Percentiles rank a stretch among this genome's conserved stretches.
phyloP scores from a whole-genome alignment of 2,113 vertebrate genomes.

The Poecile atricapillus region DNA sequence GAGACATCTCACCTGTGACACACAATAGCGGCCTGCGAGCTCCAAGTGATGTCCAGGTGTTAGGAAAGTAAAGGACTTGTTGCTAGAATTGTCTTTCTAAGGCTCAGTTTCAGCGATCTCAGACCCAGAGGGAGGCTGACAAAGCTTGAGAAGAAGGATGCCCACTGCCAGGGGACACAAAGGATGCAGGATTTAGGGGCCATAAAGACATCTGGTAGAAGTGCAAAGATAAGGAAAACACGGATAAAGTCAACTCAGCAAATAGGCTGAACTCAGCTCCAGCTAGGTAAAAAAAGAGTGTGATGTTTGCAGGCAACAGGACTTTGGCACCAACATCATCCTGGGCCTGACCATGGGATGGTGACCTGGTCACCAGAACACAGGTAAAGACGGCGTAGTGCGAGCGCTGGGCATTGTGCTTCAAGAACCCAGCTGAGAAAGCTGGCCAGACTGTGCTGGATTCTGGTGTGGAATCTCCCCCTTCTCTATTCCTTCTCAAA shows the following conservation, averaged over 20 bases:
- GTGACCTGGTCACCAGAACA: fast-evolving
- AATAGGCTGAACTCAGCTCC: not conserved
- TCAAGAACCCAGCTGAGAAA: not conserved
- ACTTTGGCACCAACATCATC: not conserved
- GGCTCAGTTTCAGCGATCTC: not conserved
- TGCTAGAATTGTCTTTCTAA: not conserved
- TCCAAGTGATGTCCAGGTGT: not conserved
- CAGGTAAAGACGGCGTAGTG: fast-evolving
- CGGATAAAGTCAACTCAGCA: not conserved
- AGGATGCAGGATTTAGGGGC: not conserved
- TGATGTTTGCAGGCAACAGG: too few species aligned
- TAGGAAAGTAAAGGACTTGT: not conserved
- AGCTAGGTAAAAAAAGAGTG: not conserved
- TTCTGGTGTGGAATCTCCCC: too few species aligned
- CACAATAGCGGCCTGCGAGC: not conserved
- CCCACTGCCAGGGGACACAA: not conserved
- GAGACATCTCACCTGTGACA: not conserved
- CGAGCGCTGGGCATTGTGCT: too few species aligned
- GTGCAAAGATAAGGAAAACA: not conserved
- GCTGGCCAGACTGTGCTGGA: not conserved
- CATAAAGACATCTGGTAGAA: not conserved
- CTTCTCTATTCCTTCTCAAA: not conserved
- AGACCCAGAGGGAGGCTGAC: too few species aligned
- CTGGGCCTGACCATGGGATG: not conserved
- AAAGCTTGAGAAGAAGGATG: not conserved